Evolutionary conservation across 23 tunicate species (phyloP).

Genomic region (Trididemnum nubilum): DNA sequence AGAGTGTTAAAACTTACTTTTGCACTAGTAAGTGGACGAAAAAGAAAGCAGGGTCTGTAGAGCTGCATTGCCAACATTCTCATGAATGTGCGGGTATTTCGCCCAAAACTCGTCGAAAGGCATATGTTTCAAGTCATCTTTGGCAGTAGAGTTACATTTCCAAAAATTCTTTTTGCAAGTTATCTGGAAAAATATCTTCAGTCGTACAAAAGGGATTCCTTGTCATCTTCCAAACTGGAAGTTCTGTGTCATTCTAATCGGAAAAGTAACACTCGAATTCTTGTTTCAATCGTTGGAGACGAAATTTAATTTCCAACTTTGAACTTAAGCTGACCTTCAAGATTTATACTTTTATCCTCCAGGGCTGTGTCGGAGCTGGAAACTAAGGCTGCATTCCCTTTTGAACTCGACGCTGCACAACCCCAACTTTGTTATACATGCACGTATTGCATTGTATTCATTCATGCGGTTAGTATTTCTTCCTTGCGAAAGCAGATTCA

Average conservation of each 20-base stretch:
- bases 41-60: constrained; percentile 31
- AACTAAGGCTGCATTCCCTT: constrained; percentile 41
- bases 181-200: constrained; percentile 37
- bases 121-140: constrained; percentile 40
- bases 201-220: constrained; percentile 50
- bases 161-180: constrained; percentile 44
- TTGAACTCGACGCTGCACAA: constrained; percentile 56
- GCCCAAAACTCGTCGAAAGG: constrained; percentile 33
- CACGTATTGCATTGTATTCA: constrained; percentile 43
- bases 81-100: constrained; percentile 32
- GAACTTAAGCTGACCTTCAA: constrained; percentile 38
- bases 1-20: constrained; percentile 34
- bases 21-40: constrained; percentile 22
- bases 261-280: constrained; percentile 45
- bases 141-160: constrained; percentile 33
- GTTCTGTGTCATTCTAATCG: constrained; percentile 40
- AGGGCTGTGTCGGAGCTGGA: constrained; percentile 39
- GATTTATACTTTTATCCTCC: constrained; percentile 12
- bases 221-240: constrained; percentile 48
- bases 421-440: constrained; percentile 50
- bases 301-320: constrained; percentile 25
- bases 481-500: constrained; percentile 44
- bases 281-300: constrained; percentile 34
- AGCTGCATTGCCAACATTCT: constrained; percentile 37
- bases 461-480: constrained; percentile 50